A percentile compares a stretch with the other conserved stretches of the same genome.
Evolutionary conservation across 2,797 vertebrate genomes (phyloP).

Genomic region (Propithecus deckenii): DNA sequence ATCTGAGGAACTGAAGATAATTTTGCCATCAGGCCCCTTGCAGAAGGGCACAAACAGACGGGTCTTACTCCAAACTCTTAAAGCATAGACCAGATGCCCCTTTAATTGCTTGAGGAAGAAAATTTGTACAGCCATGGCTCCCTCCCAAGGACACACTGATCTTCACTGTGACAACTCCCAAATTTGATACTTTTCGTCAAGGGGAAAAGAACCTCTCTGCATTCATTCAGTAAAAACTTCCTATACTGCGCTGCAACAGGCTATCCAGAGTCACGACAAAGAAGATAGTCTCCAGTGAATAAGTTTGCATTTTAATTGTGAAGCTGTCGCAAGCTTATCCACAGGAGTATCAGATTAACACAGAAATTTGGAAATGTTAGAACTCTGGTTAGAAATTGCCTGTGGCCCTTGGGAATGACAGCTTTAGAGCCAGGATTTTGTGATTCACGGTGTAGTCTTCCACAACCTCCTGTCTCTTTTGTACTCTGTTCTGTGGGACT

Average conservation of each 20-base stretch:
- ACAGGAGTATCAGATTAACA: not conserved
- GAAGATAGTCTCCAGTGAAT: not conserved
- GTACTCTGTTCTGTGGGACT: not conserved
- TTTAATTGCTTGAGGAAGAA: slow-evolving; percentile 62
- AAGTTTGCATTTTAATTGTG: not conserved
- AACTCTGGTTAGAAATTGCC: not conserved
- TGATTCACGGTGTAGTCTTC: not conserved
- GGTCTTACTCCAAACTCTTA: slow-evolving; percentile 46
- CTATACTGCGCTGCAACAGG: not conserved
- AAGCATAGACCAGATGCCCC: slow-evolving; percentile 26
- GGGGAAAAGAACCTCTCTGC: not conserved
- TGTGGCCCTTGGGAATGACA: not conserved
- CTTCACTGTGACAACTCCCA: slow-evolving; percentile 32
- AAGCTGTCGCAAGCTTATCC: not conserved
- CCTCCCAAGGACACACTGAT: slow-evolving; percentile 48
- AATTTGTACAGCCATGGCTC: not conserved
- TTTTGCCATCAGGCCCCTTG: slow-evolving; percentile 58
- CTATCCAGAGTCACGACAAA: not conserved
- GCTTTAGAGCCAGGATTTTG: not conserved
- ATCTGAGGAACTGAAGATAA: slow-evolving; percentile 47
- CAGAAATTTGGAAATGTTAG: not conserved
- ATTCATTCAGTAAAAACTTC: not conserved
- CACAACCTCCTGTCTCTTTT: not conserved
- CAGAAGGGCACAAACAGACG: slow-evolving; percentile 55
- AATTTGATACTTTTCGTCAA: slow-evolving; percentile 1